These are phyloP conservation scores for Psittacus erithacus DNA, from an alignment of 2,113 vertebrate genomes.

Conservation along the genomic window DNA sequence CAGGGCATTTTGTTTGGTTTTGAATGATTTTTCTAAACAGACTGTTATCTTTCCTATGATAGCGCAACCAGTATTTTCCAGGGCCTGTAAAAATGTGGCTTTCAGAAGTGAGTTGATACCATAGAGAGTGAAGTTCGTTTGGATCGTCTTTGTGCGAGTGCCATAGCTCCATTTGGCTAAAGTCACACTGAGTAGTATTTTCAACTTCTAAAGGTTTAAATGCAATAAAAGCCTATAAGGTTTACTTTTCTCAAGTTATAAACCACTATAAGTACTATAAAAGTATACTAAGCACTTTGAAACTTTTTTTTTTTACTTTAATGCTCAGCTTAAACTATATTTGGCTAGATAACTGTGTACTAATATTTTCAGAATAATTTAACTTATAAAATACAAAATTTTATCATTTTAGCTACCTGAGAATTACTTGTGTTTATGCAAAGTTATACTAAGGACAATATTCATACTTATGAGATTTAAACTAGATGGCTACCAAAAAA, in stretches of 20 bases:
- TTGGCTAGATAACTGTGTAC: not conserved
- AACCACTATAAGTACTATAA: not conserved
- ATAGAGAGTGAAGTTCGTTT: not conserved
- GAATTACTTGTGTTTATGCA: not conserved
- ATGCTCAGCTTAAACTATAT: not conserved
- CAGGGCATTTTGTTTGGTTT: not conserved
- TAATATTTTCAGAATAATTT: not conserved
- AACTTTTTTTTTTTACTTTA: not conserved
- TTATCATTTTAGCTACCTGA: not conserved
- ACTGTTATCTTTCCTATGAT: not conserved
- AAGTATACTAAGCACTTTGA: not conserved
- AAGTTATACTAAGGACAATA: not conserved
- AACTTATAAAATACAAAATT: not conserved
- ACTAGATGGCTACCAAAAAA: not conserved
- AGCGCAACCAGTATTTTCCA: not conserved
- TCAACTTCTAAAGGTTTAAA: not conserved
- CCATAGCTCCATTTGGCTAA: not conserved
- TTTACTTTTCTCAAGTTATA: not conserved
- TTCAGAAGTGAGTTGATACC: not conserved
- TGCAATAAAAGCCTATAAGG: not conserved
- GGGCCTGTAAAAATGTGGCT: not conserved
- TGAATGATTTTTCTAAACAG: not conserved
- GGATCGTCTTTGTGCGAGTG: not conserved
- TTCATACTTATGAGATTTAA: not conserved
- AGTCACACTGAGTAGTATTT: not conserved